Evolutionary conservation across 30 jellyfish, hydroid and myxozoan species (phyloP).

Genomic region (Rhopilema esculentum): DNA sequence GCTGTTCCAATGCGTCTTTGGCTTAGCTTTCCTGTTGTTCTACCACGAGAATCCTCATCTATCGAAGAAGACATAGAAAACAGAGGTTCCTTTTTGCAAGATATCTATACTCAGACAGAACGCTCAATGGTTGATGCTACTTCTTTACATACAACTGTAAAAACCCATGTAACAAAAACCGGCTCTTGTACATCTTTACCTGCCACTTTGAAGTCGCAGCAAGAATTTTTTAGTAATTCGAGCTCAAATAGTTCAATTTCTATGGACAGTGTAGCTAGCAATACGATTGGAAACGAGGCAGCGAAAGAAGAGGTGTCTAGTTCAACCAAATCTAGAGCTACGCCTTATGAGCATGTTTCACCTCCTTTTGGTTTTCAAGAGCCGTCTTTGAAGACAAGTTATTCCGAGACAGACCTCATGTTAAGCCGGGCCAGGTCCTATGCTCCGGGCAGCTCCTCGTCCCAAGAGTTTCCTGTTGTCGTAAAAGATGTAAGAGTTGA

Average conservation of each 20-base stretch:
- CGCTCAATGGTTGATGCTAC: not conserved
- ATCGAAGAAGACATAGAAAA: not conserved
- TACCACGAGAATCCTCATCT: conserved; percentile 3
- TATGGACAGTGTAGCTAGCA: conserved; percentile 50
- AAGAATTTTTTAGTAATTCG: conserved; percentile 16
- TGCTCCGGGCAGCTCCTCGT: not conserved
- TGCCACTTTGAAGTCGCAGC: conserved; percentile 21
- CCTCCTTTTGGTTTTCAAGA: not conserved
- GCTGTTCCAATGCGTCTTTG: conserved; percentile 95
- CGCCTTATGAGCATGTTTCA: not conserved
- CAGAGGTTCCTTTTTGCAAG: not conserved
- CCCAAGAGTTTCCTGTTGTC: conserved; percentile 3
- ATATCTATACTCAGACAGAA: not conserved
- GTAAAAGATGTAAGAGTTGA: not conserved
- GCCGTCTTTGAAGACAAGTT: conserved; percentile 66
- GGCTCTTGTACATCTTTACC: conserved; percentile 55
- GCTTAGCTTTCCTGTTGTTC: conserved; percentile 76
- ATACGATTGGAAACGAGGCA: not conserved
- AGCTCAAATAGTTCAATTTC: conserved; percentile 61
- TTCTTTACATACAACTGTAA: not conserved
- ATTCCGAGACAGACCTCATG: conserved; percentile 79
- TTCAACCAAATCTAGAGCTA: not conserved
- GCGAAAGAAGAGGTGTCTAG: not conserved
- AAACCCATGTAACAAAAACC: conserved; percentile 6
- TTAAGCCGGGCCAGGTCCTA: conserved; percentile 1